phyloP scores from a whole-genome alignment of 2,797 vertebrate species.

The Silurus lanzhouensis region DNA sequence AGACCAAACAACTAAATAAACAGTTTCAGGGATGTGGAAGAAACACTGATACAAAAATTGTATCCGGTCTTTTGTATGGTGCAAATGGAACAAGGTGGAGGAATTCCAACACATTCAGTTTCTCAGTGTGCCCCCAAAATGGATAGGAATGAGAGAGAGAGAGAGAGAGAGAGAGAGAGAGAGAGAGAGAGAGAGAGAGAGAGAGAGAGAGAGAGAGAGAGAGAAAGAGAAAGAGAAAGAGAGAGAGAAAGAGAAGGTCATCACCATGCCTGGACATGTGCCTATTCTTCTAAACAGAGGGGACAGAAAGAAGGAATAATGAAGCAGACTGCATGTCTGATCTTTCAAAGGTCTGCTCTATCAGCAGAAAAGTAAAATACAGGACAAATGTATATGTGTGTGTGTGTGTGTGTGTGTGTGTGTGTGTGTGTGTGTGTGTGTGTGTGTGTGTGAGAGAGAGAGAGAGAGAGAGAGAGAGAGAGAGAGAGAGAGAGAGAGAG shows the following conservation, averaged over 20 bases:
- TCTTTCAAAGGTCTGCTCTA: conserved; percentile 29
- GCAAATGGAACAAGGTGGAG: conserved; percentile 46
- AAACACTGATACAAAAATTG: conserved; percentile 37
- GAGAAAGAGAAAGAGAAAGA: not conserved
- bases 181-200: not conserved
- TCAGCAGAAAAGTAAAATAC: conserved; percentile 34
- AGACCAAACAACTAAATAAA: not conserved
- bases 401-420: not conserved
- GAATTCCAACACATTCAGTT: conserved; percentile 50
- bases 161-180: not conserved
- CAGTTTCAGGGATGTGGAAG: conserved; percentile 30
- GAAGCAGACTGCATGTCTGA: conserved; percentile 35
- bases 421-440: not conserved
- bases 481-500: not conserved
- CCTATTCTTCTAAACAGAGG: conserved; percentile 30
- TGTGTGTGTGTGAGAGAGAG: not conserved
- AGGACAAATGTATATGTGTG: not conserved
- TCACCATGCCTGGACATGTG: conserved; percentile 47
- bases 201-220: not conserved
- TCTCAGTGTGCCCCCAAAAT: conserved; percentile 34
- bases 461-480: not conserved
- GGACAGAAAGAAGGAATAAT: conserved; percentile 36
- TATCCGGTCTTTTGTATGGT: conserved; percentile 38
- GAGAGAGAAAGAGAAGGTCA: conserved; percentile 17
- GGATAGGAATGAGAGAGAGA: conserved; percentile 30